Percentiles rank a stretch among this genome's conserved stretches.
These are phyloP conservation scores for Temnopleurus reevesii DNA, from an alignment of 53 echinoderm and acorn worm species.

Conservation along the genomic window DNA sequence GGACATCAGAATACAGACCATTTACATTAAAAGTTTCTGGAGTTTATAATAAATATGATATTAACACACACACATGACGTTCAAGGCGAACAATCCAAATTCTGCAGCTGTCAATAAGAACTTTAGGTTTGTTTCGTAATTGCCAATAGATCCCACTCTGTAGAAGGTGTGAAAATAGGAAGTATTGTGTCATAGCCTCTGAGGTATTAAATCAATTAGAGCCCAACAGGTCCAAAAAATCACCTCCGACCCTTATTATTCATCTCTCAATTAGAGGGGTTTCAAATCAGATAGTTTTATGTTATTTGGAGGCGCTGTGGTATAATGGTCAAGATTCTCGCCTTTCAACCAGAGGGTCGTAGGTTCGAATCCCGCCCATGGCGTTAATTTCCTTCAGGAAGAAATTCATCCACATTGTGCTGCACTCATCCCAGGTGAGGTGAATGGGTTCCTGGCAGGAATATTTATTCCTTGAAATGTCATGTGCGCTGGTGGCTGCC, in stretches of 20 bases:
- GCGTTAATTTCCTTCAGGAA: too few relatives aligned
- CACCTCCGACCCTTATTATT: not conserved
- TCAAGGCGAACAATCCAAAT: not conserved
- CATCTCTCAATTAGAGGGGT: not conserved
- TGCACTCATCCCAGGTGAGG: too few relatives aligned
- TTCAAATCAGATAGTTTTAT: not conserved
- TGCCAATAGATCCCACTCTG: not conserved
- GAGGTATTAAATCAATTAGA: conserved; percentile 6
- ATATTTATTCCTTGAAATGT: not conserved
- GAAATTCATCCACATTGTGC: too few relatives aligned
- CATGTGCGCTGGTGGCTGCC: too few relatives aligned
- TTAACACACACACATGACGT: not conserved
- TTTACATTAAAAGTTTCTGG: too few relatives aligned
- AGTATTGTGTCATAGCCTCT: not conserved
- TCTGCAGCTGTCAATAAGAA: not conserved
- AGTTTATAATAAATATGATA: too few relatives aligned
- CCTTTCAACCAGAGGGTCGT: too few relatives aligned
- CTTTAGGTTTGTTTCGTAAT: not conserved
- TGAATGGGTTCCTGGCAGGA: too few relatives aligned
- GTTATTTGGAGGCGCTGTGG: too few relatives aligned
- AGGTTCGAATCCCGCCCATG: too few relatives aligned
- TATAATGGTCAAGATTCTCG: too few relatives aligned
- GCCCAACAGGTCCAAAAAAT: not conserved
- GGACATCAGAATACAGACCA: too few relatives aligned
- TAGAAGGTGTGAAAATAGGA: not conserved